Percentiles rank a stretch among this genome's conserved stretches.
Conservation (phyloP, 2,113 vertebrate genomes). For the Pycnonotus jocosus region DNA sequence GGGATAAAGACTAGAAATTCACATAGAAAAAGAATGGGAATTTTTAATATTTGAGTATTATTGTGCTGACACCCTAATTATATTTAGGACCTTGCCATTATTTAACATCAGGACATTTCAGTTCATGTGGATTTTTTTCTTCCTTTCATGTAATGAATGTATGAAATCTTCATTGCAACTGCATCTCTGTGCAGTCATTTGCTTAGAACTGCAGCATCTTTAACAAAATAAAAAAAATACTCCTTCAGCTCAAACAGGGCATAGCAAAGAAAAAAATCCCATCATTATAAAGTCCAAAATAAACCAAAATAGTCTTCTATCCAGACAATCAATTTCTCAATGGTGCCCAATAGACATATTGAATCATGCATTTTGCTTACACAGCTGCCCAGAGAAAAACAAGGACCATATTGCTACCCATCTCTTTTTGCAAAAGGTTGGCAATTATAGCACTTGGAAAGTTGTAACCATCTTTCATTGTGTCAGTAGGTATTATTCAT, state of each 20-base stretch:
- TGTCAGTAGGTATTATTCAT: conserved; percentile 3
- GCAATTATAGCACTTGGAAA: conserved; percentile 8
- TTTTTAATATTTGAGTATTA: neutral
- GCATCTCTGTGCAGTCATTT: neutral
- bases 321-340: neutral
- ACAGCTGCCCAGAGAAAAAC: conserved; percentile 26
- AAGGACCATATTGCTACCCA: conserved; percentile 9
- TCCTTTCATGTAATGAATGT: neutral
- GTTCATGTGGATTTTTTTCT: neutral
- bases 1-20: neutral
- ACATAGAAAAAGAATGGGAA: neutral
- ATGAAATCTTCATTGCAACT: neutral
- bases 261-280: neutral
- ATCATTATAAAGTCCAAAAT: neutral
- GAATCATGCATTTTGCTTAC: conserved; percentile 10
- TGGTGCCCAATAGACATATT: neutral
- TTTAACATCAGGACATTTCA: neutral
- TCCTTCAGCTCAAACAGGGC: neutral
- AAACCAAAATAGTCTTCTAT: neutral
- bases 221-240: neutral
- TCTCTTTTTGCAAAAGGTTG: conserved; percentile 19
- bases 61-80: neutral
- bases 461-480: conserved; percentile 1
- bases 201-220: neutral
- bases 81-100: neutral